phyloP scores from a whole-genome alignment of 2,113 vertebrate species.

The Hypanus sabinus region DNA sequence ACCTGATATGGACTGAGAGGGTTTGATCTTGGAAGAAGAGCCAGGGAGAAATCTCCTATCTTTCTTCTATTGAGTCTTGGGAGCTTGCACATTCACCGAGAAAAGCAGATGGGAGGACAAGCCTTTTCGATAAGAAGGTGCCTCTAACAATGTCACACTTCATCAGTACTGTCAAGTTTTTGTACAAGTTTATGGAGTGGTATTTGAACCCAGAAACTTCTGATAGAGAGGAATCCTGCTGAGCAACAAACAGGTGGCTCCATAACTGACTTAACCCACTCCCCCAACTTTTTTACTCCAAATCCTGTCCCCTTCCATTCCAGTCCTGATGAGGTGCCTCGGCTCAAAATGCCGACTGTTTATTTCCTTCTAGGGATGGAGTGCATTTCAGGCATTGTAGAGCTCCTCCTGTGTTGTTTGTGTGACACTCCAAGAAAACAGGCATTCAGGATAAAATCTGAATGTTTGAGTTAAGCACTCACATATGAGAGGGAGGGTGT shows the following conservation, averaged over 20 bases:
- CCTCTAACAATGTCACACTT: background rate
- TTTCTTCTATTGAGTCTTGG: background rate
- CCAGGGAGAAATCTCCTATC: background rate
- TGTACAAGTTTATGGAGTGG: background rate
- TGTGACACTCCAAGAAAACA: background rate
- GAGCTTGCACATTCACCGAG: background rate
- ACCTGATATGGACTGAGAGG: background rate
- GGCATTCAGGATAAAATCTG: background rate
- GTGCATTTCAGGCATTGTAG: too few species aligned
- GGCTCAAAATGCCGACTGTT: too few species aligned
- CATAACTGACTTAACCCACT: too few species aligned
- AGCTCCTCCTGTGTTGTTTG: too few species aligned
- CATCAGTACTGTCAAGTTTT: background rate
- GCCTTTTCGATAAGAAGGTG: background rate
- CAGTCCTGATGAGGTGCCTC: too few species aligned
- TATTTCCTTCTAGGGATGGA: too few species aligned
- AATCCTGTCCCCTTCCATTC: too few species aligned
- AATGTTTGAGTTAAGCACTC: background rate
- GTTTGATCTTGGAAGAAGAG: background rate
- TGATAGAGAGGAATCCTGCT: background rate
- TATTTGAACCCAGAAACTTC: background rate
- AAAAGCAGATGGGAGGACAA: background rate
- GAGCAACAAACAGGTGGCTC: background rate
- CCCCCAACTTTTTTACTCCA: too few species aligned
- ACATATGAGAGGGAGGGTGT: background rate